Percentiles rank a stretch among this genome's conserved stretches.
phyloP scores from a whole-genome alignment of 2,113 vertebrate species.

The Platichthys flesus region DNA sequence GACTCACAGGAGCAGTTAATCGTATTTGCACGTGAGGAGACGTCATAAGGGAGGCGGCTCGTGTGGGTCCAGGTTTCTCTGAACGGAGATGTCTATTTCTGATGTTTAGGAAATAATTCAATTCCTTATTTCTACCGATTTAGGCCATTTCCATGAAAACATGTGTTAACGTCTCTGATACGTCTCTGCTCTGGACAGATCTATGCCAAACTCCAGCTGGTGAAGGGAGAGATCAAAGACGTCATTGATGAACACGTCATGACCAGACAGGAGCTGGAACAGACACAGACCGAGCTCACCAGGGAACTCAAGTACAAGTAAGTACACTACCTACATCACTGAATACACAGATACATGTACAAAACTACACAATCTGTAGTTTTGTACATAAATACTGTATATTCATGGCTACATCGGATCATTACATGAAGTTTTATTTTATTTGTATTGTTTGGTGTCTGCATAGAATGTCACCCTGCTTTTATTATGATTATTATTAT shows the following conservation, averaged over 20 bases:
- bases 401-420: too few relatives aligned
- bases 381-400: too few relatives aligned
- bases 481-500: too few relatives aligned
- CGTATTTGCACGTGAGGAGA: conserved; percentile 4
- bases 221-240: conserved; percentile 93
- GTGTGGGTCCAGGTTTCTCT: neutral
- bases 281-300: conserved; percentile 94
- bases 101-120: neutral
- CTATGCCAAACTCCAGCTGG: conserved; percentile 91
- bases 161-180: neutral
- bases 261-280: conserved; percentile 94
- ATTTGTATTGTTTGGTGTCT: too few relatives aligned
- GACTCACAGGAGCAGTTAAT: conserved; percentile 23
- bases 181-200: conserved; percentile 76
- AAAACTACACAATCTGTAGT: too few relatives aligned
- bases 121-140: neutral
- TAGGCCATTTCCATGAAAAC: too few relatives aligned
- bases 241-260: conserved; percentile 92
- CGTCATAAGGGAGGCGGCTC: neutral
- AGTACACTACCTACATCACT: neutral
- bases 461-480: too few relatives aligned
- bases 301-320: conserved; percentile 98
- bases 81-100: neutral
- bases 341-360: neutral
- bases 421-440: too few relatives aligned